These are phyloP conservation scores for Bugulina stolonifera DNA, from an alignment of 2,888 invertebrate genomes.

Conservation along the genomic window DNA sequence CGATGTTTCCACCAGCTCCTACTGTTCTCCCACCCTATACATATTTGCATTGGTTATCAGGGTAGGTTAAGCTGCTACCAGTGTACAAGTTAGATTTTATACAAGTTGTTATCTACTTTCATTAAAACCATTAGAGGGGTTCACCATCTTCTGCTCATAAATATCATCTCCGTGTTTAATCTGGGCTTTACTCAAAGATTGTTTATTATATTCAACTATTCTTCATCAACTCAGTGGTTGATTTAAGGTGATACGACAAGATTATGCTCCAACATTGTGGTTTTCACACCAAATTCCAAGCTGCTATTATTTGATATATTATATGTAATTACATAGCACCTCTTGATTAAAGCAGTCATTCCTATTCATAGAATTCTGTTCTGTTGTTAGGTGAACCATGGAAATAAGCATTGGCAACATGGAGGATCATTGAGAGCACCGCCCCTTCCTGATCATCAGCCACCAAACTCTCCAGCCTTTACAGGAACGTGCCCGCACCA, in stretches of 20 bases:
- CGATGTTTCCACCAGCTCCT: not conserved
- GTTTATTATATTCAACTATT: too few species aligned
- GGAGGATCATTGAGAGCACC: constrained; percentile 12
- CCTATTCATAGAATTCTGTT: too few species aligned
- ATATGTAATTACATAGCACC: too few species aligned
- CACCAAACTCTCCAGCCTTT: not conserved
- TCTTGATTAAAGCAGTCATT: not conserved
- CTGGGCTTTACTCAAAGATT: too few species aligned
- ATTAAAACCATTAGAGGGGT: too few species aligned
- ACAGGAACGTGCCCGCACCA: not conserved
- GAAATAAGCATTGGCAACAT: constrained; percentile 21
- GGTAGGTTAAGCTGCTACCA: not conserved
- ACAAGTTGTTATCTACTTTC: too few species aligned
- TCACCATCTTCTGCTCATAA: too few species aligned
- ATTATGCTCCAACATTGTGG: not conserved
- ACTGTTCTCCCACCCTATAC: not conserved
- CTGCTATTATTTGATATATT: too few species aligned
- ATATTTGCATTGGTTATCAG: not conserved
- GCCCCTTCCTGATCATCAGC: constrained; percentile 12
- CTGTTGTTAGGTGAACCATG: not conserved
- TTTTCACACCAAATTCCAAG: not conserved
- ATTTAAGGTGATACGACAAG: too few species aligned
- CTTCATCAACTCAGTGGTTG: too few species aligned
- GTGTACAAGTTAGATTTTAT: not conserved
- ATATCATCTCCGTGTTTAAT: too few species aligned